These are phyloP conservation scores for Heteropelma amictum DNA, from an alignment of 2,888 invertebrate genomes.

Conservation along the genomic window DNA sequence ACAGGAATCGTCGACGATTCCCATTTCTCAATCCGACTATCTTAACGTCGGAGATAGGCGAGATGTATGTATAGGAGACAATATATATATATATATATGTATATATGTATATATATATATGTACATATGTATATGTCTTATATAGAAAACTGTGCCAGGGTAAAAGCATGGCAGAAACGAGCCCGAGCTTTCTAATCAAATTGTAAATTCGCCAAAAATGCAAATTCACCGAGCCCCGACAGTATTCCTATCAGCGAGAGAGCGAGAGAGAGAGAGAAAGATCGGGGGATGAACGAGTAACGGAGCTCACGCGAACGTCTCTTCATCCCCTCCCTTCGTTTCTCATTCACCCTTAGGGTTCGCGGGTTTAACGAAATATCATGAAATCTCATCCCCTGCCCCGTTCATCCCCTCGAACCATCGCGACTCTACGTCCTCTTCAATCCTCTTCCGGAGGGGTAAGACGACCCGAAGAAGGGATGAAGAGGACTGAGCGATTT, in stretches of 20 bases:
- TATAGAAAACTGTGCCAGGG: no score
- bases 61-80: constrained; percentile 43
- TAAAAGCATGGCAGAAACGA: constrained; percentile 33
- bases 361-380: constrained; percentile 55
- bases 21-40: constrained; percentile 58
- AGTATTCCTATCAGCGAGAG: constrained; percentile 55
- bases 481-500: no score
- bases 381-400: constrained; percentile 43
- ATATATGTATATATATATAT: no score
- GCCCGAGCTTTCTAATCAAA: constrained; percentile 71
- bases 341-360: constrained; percentile 31
- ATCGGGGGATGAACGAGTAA: constrained; percentile 43
- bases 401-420: constrained; percentile 20
- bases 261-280: constrained; percentile 8
- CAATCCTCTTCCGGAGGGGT: constrained; percentile 30
- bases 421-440: constrained; percentile 57
- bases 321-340: constrained; percentile 25
- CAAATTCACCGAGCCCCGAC: constrained; percentile 67
- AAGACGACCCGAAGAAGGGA: no score
- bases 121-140: no score
- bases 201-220: constrained; percentile 75
- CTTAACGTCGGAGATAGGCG: constrained; percentile 46
- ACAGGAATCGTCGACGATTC: constrained; percentile 58
- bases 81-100: no score
- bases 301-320: constrained; percentile 54